A percentile compares a stretch with the other conserved stretches of the same genome.
Conservation (phyloP, 2,797 vertebrate genomes). For the Leptodactylus fallax region DNA sequence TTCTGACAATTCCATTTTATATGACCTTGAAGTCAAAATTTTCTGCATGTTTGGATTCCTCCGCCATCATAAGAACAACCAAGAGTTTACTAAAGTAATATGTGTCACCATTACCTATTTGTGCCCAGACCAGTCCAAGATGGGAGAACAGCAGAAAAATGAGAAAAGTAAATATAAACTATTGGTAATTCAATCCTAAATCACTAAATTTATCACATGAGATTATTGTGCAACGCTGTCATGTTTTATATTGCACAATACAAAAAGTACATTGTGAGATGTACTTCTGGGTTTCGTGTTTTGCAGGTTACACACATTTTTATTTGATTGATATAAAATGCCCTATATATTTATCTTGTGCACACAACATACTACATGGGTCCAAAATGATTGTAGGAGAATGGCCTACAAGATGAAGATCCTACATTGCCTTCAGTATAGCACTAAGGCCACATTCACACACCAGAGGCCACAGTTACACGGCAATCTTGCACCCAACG, state of each 20-base stretch:
- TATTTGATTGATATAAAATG: background rate
- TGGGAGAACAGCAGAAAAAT: background rate
- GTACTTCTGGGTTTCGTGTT: background rate
- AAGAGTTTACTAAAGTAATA: background rate
- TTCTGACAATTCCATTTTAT: too few species aligned
- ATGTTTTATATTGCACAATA: background rate
- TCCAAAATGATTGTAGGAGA: background rate
- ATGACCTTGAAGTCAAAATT: too few species aligned
- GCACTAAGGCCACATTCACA: background rate
- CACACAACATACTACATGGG: background rate
- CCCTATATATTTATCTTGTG: background rate
- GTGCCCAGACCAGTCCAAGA: background rate
- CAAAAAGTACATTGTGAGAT: constrained; percentile 5
- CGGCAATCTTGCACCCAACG: too few species aligned
- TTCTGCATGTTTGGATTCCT: too few species aligned
- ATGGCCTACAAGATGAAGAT: background rate
- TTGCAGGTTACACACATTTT: background rate
- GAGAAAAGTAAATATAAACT: background rate
- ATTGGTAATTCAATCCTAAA: too few species aligned
- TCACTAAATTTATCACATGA: too few species aligned
- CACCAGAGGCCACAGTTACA: too few species aligned
- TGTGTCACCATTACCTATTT: background rate
- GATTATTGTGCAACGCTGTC: background rate
- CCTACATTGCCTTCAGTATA: background rate
- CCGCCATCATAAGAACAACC: too few species aligned